Evolutionary conservation across 2,113 vertebrate genomes (phyloP).

Genomic region (Lates calcarifer): DNA sequence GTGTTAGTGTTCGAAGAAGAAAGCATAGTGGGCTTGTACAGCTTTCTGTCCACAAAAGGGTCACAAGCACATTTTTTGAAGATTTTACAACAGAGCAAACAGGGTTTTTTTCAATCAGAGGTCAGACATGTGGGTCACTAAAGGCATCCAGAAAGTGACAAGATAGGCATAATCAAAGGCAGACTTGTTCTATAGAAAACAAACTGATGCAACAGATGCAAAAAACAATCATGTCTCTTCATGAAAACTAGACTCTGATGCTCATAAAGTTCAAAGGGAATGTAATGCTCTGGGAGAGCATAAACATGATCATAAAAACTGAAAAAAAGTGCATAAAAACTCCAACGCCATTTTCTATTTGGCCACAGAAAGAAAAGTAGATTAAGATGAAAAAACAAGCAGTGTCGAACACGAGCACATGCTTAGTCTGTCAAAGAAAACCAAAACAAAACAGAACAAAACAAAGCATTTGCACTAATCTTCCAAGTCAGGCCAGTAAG

Average conservation of each 20-base stretch:
- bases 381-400: conserved; percentile 20
- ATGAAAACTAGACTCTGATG: background rate
- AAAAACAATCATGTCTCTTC: conserved; percentile 15
- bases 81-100: conserved; percentile 47
- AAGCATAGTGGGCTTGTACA: conserved; percentile 14
- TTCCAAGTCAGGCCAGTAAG: conserved; percentile 28
- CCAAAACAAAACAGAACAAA: no score
- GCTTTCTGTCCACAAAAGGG: conserved; percentile 50
- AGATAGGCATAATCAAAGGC: conserved; percentile 30
- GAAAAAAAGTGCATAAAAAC: conserved; percentile 2
- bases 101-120: conserved; percentile 39
- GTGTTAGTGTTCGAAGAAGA: conserved; percentile 38
- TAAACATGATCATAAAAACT: conserved; percentile 4
- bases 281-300: background rate
- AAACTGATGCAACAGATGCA: conserved; percentile 33
- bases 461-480: conserved; percentile 27
- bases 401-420: conserved; percentile 52
- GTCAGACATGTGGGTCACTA: conserved; percentile 38
- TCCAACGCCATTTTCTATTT: background rate
- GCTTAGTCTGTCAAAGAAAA: conserved; percentile 41
- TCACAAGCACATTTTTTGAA: conserved; percentile 54
- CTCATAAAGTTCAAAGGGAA: conserved; percentile 16
- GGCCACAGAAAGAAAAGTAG: background rate
- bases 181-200: conserved; percentile 32
- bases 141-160: conserved; percentile 37